Evolutionary conservation across 2,113 vertebrate species (phyloP).

Genomic region (Scophthalmus maximus): DNA sequence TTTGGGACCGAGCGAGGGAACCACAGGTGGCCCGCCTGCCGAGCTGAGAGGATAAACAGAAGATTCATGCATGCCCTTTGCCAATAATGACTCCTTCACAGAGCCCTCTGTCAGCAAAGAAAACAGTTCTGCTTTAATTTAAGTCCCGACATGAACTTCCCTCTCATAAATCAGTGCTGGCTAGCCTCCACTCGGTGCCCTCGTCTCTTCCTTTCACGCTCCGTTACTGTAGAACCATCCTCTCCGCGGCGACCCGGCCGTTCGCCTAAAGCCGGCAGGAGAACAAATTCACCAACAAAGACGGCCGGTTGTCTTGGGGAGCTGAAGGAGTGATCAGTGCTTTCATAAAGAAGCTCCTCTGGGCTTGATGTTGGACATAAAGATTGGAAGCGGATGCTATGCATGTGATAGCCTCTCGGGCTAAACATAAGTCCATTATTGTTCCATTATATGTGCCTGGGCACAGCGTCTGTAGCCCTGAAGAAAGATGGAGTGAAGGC

Average conservation of each 20-base stretch:
- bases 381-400: constrained; percentile 35
- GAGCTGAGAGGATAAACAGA: constrained; percentile 61
- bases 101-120: constrained; percentile 34
- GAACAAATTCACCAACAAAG: constrained; percentile 27
- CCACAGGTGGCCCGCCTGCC: not conserved
- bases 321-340: not conserved
- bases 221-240: not conserved
- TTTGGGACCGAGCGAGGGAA: not conserved
- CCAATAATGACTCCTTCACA: constrained; percentile 69
- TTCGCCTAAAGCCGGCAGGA: constrained; percentile 15
- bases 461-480: not conserved
- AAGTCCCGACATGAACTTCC: constrained; percentile 50
- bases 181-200: constrained; percentile 4
- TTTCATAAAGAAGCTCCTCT: not conserved
- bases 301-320: constrained; percentile 7
- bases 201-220: constrained; percentile 11
- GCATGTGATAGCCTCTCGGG: constrained; percentile 52
- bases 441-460: constrained; percentile 12
- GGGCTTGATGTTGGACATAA: constrained; percentile 5
- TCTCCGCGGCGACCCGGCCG: constrained; percentile 11
- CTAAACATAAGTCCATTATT: not conserved
- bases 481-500: constrained; percentile 15
- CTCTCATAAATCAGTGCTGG: constrained; percentile 21
- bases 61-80: constrained; percentile 63
- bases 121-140: constrained; percentile 56